Conservation (phyloP, 2,888 invertebrate species). For the Sinohyriopsis cumingii region DNA sequence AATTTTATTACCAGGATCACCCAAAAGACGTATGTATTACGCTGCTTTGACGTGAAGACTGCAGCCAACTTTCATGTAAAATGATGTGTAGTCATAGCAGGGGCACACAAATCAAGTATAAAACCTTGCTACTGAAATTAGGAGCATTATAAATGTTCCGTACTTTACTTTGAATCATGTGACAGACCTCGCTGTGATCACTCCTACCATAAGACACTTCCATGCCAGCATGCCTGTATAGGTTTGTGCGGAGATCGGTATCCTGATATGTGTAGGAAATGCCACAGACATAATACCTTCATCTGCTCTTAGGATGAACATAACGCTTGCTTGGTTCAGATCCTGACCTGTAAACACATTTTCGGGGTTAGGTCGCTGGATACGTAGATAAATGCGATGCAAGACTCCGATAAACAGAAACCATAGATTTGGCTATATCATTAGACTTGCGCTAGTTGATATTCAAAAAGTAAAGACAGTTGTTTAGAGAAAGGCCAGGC, state of each 20-base stretch:
- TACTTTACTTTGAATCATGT: slow-evolving; percentile 70
- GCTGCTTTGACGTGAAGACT: slow-evolving; percentile 30
- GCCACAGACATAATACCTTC: slow-evolving; percentile 73
- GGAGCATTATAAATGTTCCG: slow-evolving; percentile 61
- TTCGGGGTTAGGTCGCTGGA: slow-evolving; percentile 71
- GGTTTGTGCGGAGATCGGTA: slow-evolving; percentile 84
- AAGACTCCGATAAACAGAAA: slow-evolving; percentile 77
- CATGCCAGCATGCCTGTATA: slow-evolving; percentile 75
- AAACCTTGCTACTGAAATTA: slow-evolving; percentile 68
- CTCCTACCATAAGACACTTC: slow-evolving; percentile 64
- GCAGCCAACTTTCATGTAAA: slow-evolving; percentile 37
- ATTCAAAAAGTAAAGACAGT: slow-evolving; percentile 65
- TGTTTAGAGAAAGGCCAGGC: too few relatives aligned
- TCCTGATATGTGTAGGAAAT: slow-evolving; percentile 78
- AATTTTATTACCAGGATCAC: slow-evolving; percentile 57
- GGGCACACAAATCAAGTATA: too few relatives aligned
- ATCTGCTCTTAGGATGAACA: slow-evolving; percentile 76
- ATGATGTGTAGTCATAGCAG: too few relatives aligned
- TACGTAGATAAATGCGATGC: slow-evolving; percentile 73
- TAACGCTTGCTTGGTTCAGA: slow-evolving; percentile 72
- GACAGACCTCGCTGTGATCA: slow-evolving; percentile 65
- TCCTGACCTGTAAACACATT: slow-evolving; percentile 65
- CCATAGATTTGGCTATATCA: slow-evolving; percentile 76
- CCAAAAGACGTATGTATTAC: slow-evolving; percentile 27
- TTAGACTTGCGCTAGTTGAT: slow-evolving; percentile 72